phyloP scores from a whole-genome alignment of 2,888 invertebrate genomes.

The Cactoblastis cactorum region DNA sequence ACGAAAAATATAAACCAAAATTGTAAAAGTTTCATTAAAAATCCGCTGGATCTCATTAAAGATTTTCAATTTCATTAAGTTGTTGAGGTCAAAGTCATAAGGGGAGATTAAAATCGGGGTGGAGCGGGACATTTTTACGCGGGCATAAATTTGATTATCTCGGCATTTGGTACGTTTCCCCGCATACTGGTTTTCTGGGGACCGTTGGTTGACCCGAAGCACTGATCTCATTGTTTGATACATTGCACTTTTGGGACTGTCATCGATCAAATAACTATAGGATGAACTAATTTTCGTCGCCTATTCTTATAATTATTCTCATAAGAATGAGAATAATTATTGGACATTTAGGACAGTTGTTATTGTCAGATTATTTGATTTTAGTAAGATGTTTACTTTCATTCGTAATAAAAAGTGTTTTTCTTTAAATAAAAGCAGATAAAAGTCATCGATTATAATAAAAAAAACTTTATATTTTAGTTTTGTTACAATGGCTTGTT shows the following conservation, averaged over 20 bases:
- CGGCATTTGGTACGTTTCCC: slow-evolving; percentile 37
- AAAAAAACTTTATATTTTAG: no score
- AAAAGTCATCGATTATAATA: no score
- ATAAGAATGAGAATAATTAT: no score
- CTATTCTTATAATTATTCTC: background rate
- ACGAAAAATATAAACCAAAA: background rate
- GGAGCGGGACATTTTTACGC: slow-evolving; percentile 44
- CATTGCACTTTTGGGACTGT: slow-evolving; percentile 65
- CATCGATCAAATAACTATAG: slow-evolving; percentile 44
- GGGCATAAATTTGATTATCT: slow-evolving; percentile 39
- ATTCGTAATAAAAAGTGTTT: no score
- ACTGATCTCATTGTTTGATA: slow-evolving; percentile 63
- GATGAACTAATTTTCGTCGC: slow-evolving; percentile 26
- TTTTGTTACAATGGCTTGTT: no score
- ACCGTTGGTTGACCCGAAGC: slow-evolving; percentile 68
- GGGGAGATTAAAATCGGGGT: slow-evolving; percentile 33
- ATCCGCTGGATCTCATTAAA: slow-evolving; percentile 8
- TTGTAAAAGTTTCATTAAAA: slow-evolving; percentile 7
- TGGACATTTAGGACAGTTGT: no score
- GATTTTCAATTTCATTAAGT: slow-evolving; percentile 20
- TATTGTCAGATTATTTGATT: no score
- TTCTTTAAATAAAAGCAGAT: no score
- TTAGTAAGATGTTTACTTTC: no score
- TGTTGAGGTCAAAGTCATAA: slow-evolving; percentile 6
- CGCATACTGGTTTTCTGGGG: slow-evolving; percentile 56